Evolutionary conservation across 2,888 invertebrate genomes (phyloP), one percentile per base, ranked within the genome.

Genomic region (Acleris sparsana): DNA sequence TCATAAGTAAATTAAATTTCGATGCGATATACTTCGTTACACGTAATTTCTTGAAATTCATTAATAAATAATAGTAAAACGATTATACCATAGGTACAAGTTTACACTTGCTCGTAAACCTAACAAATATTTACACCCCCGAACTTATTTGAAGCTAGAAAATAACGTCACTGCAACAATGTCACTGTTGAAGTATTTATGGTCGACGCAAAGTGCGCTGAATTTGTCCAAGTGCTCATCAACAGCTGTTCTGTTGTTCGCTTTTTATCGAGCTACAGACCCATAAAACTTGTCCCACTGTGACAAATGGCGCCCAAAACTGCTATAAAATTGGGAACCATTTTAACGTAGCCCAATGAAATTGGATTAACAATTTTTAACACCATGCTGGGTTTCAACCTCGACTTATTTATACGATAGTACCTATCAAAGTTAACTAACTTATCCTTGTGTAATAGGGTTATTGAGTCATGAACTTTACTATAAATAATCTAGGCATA

Each of bases 311-410:
- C 39, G 48, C 22, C 39, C 53, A 53, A 53, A 64, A 59, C 17
- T 48, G 64, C 53, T 64, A 59, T 64, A 59, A 53, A 63, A 59
- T 63, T 58, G 33, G 58, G 33, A 33, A 39, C 58, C 63, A 46
- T 63, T 63, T 64, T 59, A 59, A 64, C 48, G 59, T 43, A 49
- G 48, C 16, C 18, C 64, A 59, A 64, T 64, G 59, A 59, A 64
- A 64, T 49, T 18, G 58, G 58, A 59, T 63, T 63, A 63, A 59
- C 58, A 48, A 22, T 63, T 56, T 44, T 52, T 63, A 46, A 58
- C 57, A 51, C 44, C 44, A 57, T 9, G 29, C 52, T 18, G 43
- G 25, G 51, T 22, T 20, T 39, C 39, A 13, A 39, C 4, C 13
- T 13, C 13, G 39, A 39, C 3, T 39, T 39, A 39, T 39, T 39